Conservation (phyloP, 2,113 vertebrate genomes). For the Abramis brama region DNA sequence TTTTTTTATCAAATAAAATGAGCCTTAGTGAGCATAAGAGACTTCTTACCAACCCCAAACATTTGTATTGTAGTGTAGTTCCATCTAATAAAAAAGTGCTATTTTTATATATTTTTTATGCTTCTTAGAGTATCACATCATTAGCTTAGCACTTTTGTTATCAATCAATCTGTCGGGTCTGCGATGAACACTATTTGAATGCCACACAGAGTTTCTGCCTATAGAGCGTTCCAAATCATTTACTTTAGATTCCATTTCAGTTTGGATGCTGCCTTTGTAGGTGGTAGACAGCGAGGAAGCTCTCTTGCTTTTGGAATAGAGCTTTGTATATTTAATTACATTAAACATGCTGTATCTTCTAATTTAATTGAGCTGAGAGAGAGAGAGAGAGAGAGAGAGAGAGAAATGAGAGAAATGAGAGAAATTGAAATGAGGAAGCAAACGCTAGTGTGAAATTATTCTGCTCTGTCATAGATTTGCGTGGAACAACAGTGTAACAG, state of each 20-base stretch:
- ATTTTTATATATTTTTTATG: not conserved
- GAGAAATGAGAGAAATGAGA: not conserved
- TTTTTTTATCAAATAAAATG: too few relatives aligned
- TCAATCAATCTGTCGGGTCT: not conserved
- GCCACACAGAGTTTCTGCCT: not conserved
- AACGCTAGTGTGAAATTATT: constrained; percentile 28
- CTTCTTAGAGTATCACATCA: not conserved
- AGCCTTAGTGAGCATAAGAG: too few relatives aligned
- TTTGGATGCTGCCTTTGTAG: not conserved
- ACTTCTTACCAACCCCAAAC: too few relatives aligned
- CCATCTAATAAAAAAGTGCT: too few relatives aligned
- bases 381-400: not conserved
- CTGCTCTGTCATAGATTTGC: constrained; percentile 29
- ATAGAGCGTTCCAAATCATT: not conserved
- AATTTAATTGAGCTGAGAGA: constrained; percentile 32
- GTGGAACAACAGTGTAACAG: constrained; percentile 36
- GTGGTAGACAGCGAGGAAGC: not conserved
- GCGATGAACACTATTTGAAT: not conserved
- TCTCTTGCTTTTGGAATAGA: not conserved
- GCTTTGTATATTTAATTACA: constrained; percentile 26
- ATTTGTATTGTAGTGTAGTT: not conserved
- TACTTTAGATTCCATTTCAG: not conserved
- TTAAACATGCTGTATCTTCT: constrained; percentile 18
- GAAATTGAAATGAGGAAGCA: constrained; percentile 21
- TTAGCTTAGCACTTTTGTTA: not conserved